Evolutionary conservation across 2,113 vertebrate species (phyloP), one percentile per base, ranked within the genome.

Genomic region (Lepidothrix coronata): DNA sequence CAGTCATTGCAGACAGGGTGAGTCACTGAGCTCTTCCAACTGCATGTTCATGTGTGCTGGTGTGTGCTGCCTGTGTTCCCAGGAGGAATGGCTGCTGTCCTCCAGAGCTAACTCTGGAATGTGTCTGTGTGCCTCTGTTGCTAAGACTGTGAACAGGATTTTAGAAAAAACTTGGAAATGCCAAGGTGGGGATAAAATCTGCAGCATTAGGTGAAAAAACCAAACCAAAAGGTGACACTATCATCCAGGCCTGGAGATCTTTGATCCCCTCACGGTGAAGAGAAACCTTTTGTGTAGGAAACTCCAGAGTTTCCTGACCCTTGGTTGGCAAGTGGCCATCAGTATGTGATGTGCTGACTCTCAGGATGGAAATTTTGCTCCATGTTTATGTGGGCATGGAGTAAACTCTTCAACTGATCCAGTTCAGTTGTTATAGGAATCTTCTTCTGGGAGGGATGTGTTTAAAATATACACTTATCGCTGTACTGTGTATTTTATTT

Each of bases 1-100:
- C 97, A 51, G 97, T 99, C 17, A 98, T 99, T 65, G 98, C 98
- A 55, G 99, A 99, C 97, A 99, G 99, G 96, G 99, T 99, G 81
- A 98, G 98, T 98, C 33, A 37, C 84, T 87, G 28, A 59, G 33
- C 41, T 81, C 49, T 72, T 89, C n/a, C 72, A 49, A 3, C 25
- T 55, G 57, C 27, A 10, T 37, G 88, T 84, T 67, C 27, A 0
- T 21, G 10, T 66, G 8, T 58, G 43, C 28, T 70, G 25, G 27
- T 70, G 63, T 59, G 37, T 58, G 57, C 57, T 57, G 8, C 9
- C 35, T 65, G 31, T 71, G 30, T 35, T 81, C 23, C 33, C 67
- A 43, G 55, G 85, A 51, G n/a, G 30, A 76, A 4, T 2, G 4
- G 21, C 51, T 88, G 72, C 74, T 92, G 46, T 67, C 27, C 28